Conservation (phyloP, 2,797 vertebrate species). For the Malacoctenus gilli region DNA sequence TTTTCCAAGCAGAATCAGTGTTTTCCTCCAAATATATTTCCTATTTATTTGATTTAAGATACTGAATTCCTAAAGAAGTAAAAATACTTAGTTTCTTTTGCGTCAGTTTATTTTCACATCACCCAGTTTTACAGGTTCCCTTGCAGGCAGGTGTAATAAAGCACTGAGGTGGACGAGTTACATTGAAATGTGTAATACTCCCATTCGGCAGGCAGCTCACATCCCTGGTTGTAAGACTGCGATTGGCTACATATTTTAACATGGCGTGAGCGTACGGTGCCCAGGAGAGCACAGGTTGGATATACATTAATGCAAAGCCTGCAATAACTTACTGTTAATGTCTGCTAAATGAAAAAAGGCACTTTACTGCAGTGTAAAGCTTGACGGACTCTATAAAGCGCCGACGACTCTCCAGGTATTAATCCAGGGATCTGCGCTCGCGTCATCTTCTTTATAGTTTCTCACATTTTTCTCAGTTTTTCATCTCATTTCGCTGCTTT, state of each 20-base stretch:
- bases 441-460: constrained; percentile 11
- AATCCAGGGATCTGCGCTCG: constrained; percentile 38
- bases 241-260: constrained; percentile 63
- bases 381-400: constrained; percentile 62
- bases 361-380: constrained; percentile 55
- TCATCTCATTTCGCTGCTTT: neutral
- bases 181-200: constrained; percentile 44
- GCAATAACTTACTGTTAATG: constrained; percentile 69
- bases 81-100: no score
- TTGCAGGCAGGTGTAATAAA: constrained; percentile 25
- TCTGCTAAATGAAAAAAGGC: constrained; percentile 62
- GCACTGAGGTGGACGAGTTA: constrained; percentile 35
- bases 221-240: constrained; percentile 42
- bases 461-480: constrained; percentile 3
- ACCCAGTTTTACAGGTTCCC: no score
- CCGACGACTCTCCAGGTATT: constrained; percentile 47
- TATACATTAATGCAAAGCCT: constrained; percentile 68
- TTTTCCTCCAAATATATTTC: no score
- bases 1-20: no score
- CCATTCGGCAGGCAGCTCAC: constrained; percentile 59
- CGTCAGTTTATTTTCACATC: no score
- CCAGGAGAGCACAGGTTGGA: constrained; percentile 70
- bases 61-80: no score
- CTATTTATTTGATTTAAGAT: no score
- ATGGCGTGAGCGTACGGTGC: constrained; percentile 54